Evolutionary conservation across 2,113 vertebrate species (phyloP).

Genomic region (Octodon degus): DNA sequence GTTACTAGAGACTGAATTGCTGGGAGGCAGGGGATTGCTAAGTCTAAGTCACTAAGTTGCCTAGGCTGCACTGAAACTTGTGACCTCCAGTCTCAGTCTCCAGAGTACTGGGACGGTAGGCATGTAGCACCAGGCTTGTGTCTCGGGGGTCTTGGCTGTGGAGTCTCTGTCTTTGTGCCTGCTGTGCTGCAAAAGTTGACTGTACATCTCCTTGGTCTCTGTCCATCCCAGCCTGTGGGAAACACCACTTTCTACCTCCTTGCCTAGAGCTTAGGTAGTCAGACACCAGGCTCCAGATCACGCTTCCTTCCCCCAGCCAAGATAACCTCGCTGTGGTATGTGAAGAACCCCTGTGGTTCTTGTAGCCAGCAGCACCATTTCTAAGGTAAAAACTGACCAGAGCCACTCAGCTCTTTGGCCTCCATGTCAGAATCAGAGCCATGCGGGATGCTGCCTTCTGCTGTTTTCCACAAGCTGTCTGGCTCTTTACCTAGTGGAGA

Average conservation of each 20-base stretch:
- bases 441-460: not conserved
- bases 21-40: not conserved
- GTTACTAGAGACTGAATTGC: not conserved
- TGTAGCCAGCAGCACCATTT: not conserved
- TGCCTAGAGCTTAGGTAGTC: not conserved
- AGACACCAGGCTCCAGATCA: not conserved
- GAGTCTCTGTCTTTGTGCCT: not conserved
- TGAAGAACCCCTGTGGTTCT: not conserved
- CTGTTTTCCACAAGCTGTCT: not conserved
- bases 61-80: not conserved
- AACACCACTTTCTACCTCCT: not conserved
- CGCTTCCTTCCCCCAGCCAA: conserved; percentile 1
- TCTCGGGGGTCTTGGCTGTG: not conserved
- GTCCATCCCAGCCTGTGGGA: not conserved
- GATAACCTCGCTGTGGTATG: not conserved
- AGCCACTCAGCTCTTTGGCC: conserved; percentile 7
- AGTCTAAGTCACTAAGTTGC: not conserved
- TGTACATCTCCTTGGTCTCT: not conserved
- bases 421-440: not conserved
- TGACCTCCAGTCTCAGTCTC: not conserved
- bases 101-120: not conserved
- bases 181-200: not conserved
- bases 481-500: not conserved
- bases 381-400: not conserved
- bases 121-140: not conserved